A percentile compares a stretch with the other conserved stretches of the same genome.
Evolutionary conservation across 2,113 vertebrate species (phyloP).

Genomic region (Telmatochromis brachygnathus): DNA sequence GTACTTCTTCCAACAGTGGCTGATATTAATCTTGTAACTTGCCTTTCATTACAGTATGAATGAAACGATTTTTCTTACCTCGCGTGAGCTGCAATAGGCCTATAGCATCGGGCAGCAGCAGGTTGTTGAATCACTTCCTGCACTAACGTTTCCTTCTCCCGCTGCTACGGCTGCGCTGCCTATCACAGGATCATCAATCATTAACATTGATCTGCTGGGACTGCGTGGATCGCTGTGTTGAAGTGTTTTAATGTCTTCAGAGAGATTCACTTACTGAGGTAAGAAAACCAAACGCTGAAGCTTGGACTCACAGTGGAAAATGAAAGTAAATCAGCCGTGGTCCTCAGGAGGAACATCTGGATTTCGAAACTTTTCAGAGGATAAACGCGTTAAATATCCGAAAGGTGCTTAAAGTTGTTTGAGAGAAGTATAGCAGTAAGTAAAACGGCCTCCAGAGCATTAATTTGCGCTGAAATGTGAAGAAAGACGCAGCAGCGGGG

Average conservation of each 20-base stretch:
- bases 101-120: not conserved
- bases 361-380: not conserved
- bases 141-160: not conserved
- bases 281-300: not conserved
- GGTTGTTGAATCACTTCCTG: slow-evolving; percentile 32
- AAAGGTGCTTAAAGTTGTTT: not conserved
- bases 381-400: not conserved
- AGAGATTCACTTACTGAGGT: not conserved
- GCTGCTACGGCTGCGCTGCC: not conserved
- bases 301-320: not conserved
- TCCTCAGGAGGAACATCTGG: not conserved
- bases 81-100: not conserved
- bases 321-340: slow-evolving; percentile 6
- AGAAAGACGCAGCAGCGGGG: not conserved
- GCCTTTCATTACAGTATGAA: not conserved
- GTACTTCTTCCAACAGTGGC: not conserved
- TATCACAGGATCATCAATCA: not conserved
- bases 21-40: not conserved
- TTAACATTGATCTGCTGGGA: not conserved
- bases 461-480: not conserved
- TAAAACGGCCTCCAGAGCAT: not conserved
- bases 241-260: not conserved
- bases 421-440: not conserved
- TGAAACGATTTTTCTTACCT: not conserved
- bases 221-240: not conserved